These are phyloP conservation scores for Pecten maximus DNA, from an alignment of 2,888 invertebrate species.

Conservation along the genomic window DNA sequence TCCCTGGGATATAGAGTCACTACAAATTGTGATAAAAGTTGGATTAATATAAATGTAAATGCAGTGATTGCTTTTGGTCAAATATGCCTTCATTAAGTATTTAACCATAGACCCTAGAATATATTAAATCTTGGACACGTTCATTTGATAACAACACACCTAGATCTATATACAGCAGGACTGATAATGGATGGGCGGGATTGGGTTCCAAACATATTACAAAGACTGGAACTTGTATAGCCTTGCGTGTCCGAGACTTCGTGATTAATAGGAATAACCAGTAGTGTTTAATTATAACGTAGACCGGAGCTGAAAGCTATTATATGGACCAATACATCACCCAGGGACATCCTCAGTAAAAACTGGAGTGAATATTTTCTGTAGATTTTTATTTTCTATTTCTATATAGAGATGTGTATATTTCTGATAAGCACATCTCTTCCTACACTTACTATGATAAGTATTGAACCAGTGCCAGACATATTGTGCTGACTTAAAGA, in stretches of 20 bases:
- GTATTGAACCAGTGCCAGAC: background rate
- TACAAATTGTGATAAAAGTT: no score
- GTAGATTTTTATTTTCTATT: background rate
- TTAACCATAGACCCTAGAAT: background rate
- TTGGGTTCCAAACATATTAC: background rate
- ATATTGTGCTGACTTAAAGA: background rate
- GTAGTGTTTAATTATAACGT: background rate
- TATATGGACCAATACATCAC: background rate
- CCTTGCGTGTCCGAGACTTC: background rate
- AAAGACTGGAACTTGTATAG: background rate
- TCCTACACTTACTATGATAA: background rate
- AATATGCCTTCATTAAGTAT: background rate
- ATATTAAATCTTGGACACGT: background rate
- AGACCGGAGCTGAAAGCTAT: background rate
- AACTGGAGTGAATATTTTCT: background rate
- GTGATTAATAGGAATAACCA: background rate
- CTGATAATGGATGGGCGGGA: background rate
- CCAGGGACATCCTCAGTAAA: background rate
- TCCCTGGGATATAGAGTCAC: no score
- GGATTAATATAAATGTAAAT: background rate
- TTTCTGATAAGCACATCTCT: background rate
- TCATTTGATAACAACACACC: background rate
- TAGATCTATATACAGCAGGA: background rate
- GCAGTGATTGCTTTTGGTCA: background rate
- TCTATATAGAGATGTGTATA: background rate